These are phyloP conservation scores for Strix occidentalis DNA, from an alignment of 2,797 vertebrate species.

Conservation along the genomic window DNA sequence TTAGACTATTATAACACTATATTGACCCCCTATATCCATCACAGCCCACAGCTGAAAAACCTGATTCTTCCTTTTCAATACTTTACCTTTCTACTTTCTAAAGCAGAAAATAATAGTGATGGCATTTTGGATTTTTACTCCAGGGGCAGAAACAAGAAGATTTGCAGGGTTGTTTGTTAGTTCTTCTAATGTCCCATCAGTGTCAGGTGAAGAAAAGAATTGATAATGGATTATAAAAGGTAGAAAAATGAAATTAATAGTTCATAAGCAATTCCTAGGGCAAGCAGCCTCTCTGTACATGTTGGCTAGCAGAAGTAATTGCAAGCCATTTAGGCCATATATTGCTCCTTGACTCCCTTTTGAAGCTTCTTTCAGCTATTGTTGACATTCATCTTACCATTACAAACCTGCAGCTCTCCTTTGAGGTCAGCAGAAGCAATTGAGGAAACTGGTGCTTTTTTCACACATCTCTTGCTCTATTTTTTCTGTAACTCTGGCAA, in stretches of 20 bases:
- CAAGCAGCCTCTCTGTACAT: not conserved
- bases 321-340: not conserved
- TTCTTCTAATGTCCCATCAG: not conserved
- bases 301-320: conserved; percentile 4
- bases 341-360: conserved; percentile 27
- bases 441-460: not conserved
- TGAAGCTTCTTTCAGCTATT: not conserved
- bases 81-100: not conserved
- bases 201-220: not conserved
- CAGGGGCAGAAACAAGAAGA: not conserved
- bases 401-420: not conserved
- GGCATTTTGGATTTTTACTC: not conserved
- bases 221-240: not conserved
- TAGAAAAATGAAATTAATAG: not conserved
- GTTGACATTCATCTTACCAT: conserved; percentile 21
- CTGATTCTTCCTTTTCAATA: not conserved
- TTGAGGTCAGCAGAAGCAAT: not conserved
- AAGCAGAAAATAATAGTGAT: not conserved
- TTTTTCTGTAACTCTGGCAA: not conserved
- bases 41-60: not conserved
- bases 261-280: not conserved
- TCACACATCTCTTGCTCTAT: not conserved
- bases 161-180: not conserved
- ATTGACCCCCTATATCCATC: not conserved
- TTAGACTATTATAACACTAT: not conserved